Evolutionary conservation across 2,113 vertebrate species (phyloP).

Genomic region (Heterotilapia buettikoferi): DNA sequence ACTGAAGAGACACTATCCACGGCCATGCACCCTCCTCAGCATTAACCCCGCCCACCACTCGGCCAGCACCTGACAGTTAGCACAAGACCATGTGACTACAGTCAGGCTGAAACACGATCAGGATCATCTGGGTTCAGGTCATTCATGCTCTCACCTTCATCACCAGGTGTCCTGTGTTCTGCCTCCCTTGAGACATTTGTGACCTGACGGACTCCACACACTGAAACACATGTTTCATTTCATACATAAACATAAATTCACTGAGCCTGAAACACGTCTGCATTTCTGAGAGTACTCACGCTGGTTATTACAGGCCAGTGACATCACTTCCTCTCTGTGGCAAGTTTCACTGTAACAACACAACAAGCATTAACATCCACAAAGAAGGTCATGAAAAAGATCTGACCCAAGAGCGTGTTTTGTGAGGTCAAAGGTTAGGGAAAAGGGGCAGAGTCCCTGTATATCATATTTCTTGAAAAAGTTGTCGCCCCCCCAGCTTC

Average conservation of each 20-base stretch:
- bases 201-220: constrained; percentile 74
- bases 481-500: not conserved
- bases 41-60: constrained; percentile 79
- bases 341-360: constrained; percentile 75
- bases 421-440: not conserved
- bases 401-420: not conserved
- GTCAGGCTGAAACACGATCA: not conserved
- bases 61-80: constrained; percentile 13
- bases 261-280: not conserved
- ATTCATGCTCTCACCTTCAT: not conserved
- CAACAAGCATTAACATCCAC: not conserved
- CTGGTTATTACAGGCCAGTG: constrained; percentile 77
- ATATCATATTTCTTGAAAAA: not conserved
- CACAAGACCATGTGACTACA: not conserved
- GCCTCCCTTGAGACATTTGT: accelerated
- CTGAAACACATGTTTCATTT: constrained; percentile 56
- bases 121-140: not conserved
- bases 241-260: not conserved
- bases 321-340: constrained; percentile 61
- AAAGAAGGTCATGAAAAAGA: not conserved
- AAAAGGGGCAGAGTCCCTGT: not conserved
- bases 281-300: constrained; percentile 69
- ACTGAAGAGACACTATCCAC: constrained; percentile 81
- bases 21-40: constrained; percentile 83
- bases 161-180: not conserved